Percentiles rank a stretch among this genome's conserved stretches.
Conservation (phyloP, 2,113 vertebrate genomes). For the Notiomystis cincta region DNA sequence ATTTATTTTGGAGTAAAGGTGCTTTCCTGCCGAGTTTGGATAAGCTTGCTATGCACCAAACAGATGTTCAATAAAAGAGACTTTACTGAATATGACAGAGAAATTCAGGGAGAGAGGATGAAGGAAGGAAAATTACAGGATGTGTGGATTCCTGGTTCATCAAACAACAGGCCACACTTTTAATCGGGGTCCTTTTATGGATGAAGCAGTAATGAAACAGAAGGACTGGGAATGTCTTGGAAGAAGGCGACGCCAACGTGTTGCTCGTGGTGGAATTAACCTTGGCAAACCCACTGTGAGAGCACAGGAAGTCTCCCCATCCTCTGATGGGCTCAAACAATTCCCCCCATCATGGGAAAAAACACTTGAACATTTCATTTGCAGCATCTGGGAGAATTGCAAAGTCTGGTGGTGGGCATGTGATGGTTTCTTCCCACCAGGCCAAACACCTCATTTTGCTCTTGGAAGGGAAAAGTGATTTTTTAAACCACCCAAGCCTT, state of each 20-base stretch:
- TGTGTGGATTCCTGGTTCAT: neutral
- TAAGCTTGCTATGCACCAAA: constrained; percentile 35
- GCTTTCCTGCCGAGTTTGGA: constrained; percentile 61
- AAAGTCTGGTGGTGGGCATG: neutral
- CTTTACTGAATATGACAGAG: constrained; percentile 35
- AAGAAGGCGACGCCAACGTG: neutral
- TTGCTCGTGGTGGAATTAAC: neutral
- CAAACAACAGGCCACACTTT: neutral
- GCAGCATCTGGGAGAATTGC: neutral
- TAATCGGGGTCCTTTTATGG: neutral
- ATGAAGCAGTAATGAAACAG: neutral
- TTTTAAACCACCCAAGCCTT: neutral
- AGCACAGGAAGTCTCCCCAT: neutral
- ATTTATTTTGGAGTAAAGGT: constrained; percentile 69
- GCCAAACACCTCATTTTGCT: neutral
- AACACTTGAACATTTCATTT: neutral
- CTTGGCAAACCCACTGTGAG: neutral
- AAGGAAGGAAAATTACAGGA: constrained; percentile 15
- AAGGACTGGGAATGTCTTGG: neutral
- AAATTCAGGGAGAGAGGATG: constrained; percentile 9
- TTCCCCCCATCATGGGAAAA: neutral
- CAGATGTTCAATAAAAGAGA: constrained; percentile 64
- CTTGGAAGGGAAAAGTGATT: neutral
- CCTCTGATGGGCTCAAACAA: neutral
- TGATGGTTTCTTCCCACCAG: neutral